Percentiles rank a stretch among this genome's conserved stretches.
Conservation (phyloP, 2,797 vertebrate species). For the Cygnus olor region DNA sequence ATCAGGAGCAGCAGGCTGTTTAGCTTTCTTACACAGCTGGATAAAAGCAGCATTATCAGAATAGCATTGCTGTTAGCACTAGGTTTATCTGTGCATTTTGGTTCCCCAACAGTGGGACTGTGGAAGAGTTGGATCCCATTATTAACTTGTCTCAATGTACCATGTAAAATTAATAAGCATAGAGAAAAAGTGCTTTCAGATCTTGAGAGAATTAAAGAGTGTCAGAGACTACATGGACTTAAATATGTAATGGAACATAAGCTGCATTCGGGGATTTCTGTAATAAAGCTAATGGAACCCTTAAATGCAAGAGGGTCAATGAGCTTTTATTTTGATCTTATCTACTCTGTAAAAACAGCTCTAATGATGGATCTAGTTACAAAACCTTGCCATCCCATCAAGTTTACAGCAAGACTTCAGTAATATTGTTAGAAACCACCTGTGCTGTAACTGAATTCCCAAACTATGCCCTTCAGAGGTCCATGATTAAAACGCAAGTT, state of each 20-base stretch:
- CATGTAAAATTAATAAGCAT: slow-evolving; percentile 40
- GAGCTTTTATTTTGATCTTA: not conserved
- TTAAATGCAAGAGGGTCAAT: not conserved
- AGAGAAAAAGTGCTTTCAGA: slow-evolving; percentile 17
- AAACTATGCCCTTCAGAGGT: not conserved
- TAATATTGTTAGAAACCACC: not conserved
- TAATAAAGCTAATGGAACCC: slow-evolving; percentile 18
- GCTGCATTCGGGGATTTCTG: not conserved
- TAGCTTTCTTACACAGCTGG: not conserved
- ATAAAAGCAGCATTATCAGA: not conserved
- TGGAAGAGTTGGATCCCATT: not conserved
- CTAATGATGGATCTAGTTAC: not conserved
- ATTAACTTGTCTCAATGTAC: slow-evolving; percentile 24
- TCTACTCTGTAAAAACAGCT: not conserved
- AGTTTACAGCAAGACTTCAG: not conserved
- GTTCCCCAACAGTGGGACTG: not conserved
- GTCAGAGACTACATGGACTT: not conserved
- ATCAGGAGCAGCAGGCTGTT: not conserved
- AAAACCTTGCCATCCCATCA: not conserved
- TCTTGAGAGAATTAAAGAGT: slow-evolving; percentile 21
- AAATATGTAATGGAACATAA: slow-evolving; percentile 2
- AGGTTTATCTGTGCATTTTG: not conserved
- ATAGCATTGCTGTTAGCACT: not conserved
- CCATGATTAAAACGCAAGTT: not conserved
- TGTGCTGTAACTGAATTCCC: not conserved